phyloP scores from a whole-genome alignment of 2,797 vertebrate genomes.

The Hemitrygon akajei region DNA sequence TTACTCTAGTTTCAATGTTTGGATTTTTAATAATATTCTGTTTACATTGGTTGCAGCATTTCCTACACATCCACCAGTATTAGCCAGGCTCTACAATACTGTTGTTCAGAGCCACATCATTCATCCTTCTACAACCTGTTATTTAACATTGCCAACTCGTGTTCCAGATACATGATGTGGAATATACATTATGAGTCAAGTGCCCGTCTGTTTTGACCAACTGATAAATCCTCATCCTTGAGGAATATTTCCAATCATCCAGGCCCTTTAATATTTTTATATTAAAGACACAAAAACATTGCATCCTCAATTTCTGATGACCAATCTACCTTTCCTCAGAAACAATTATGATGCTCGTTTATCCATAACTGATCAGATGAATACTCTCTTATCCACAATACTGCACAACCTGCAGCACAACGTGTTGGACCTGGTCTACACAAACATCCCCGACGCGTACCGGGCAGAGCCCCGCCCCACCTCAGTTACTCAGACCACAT shows the following conservation, averaged over 20 bases:
- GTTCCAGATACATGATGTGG: not conserved
- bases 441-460: too few species aligned
- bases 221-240: not conserved
- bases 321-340: not conserved
- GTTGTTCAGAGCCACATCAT: not conserved
- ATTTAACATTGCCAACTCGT: not conserved
- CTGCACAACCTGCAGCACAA: not conserved
- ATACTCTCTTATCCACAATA: not conserved
- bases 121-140: not conserved
- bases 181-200: not conserved
- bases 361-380: not conserved
- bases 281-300: not conserved
- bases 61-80: not conserved
- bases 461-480: too few species aligned
- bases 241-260: not conserved
- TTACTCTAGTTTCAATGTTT: too few species aligned
- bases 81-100: not conserved
- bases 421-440: too few species aligned
- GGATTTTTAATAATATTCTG: not conserved
- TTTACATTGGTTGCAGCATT: not conserved
- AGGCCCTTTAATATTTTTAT: not conserved
- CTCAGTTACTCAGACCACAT: too few species aligned
- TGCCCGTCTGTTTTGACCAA: not conserved
- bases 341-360: not conserved
- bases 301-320: not conserved